Evolutionary conservation across 2,113 vertebrate genomes (phyloP), one percentile per base, ranked within the genome.

Genomic region (Ahaetulla prasina): DNA sequence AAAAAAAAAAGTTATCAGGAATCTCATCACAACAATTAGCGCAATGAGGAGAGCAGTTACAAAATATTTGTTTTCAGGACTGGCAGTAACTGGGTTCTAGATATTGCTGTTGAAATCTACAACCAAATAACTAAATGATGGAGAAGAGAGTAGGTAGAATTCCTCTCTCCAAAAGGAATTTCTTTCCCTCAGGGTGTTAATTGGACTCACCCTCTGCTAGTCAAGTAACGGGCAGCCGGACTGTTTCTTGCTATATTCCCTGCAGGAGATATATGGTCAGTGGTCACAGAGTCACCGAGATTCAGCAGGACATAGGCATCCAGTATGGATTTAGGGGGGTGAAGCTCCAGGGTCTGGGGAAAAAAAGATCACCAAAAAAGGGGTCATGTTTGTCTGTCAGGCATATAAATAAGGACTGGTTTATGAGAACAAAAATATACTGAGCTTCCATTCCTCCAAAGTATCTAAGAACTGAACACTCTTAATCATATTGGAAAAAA

Each of bases 261-360:
- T 22, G 99, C 99, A 43, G 99, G 99, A 88, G 99, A 99, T 93
- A 99, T 99, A 96, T 99, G 99, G 95, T 99, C 99, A 0, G 99
- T 99, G 85, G 99, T 99, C 92, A 99, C 99, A 0, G 99, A 99
- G 96, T 99, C 99, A 10, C 99, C 99, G 88, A 99, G 92, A 96
- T 98, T 99, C 93, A 99, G 97, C 11, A 99, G 98, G 74, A 99
- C 99, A 3, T 98, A 98, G 47, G 99, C 99, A 0, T 98, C 97
- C n/a, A 94, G 94, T 89, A 99, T 98, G 54, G 98, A 98, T 94
- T 97, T 97, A 0, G 98, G 98, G 0, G 97, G 96, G 90, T 97
- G 97, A 93, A 98, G 98, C 88, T 97, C 94, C 97, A 95, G 96
- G 89, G 98, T 99, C 99, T 99, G 96, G 60, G 30, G 14, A 2